Conservation (phyloP, 2,888 invertebrate genomes). For the Palloptera scutellata region DNA sequence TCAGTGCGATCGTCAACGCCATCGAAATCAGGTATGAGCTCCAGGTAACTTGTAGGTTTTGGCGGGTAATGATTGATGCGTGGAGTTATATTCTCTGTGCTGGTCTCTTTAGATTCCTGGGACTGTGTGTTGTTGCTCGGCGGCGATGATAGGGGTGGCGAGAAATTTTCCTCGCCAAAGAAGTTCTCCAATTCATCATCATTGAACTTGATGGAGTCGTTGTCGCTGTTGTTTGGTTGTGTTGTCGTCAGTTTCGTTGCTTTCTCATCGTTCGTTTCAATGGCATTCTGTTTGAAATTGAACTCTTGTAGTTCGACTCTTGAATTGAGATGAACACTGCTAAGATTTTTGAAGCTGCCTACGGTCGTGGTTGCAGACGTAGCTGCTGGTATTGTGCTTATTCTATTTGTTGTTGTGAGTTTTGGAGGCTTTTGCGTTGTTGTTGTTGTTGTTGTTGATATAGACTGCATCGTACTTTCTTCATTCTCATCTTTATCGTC, state of each 20-base stretch:
- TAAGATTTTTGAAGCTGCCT: conserved; percentile 41
- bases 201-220: conserved; percentile 21
- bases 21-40: conserved; percentile 48
- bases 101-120: background rate
- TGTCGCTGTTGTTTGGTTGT: conserved; percentile 9
- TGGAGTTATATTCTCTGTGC: conserved; percentile 33
- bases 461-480: background rate
- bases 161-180: conserved; percentile 45
- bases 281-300: conserved; percentile 36
- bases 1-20: conserved; percentile 66
- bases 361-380: conserved; percentile 26
- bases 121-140: conserved; percentile 2
- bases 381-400: conserved; percentile 38
- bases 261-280: conserved; percentile 39
- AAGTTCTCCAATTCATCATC: conserved; percentile 55
- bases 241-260: conserved; percentile 25
- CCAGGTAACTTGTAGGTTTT: conserved; percentile 36
- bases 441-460: conserved; percentile 13
- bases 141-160: conserved; percentile 38
- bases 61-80: conserved; percentile 39
- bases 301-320: conserved; percentile 32
- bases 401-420: conserved; percentile 24
- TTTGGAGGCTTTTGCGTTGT: conserved; percentile 14
- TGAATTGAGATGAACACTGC: conserved; percentile 31
- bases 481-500: conserved; percentile 16